Percentiles rank a stretch among this genome's conserved stretches.
These are phyloP conservation scores for Nycteola revayana DNA, from an alignment of 2,888 invertebrate species.

Conservation along the genomic window DNA sequence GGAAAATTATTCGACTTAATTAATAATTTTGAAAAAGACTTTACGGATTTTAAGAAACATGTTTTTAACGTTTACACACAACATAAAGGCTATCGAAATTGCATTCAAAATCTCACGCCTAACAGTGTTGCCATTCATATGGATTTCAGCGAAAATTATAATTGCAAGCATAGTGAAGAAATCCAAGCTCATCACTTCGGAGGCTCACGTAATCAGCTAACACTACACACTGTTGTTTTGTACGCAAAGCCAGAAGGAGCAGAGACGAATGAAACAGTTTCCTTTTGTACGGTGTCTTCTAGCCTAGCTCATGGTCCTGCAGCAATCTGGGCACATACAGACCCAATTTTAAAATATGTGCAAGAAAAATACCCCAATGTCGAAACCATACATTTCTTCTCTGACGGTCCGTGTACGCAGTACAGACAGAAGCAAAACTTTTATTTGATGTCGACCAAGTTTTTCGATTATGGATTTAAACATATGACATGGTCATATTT, in stretches of 20 bases:
- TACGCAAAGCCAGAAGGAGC: constrained; percentile 24
- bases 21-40: too few species aligned
- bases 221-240: constrained; percentile 47
- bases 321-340: constrained; percentile 52
- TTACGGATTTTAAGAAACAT: constrained; percentile 16
- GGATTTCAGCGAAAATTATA: too few species aligned
- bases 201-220: constrained; percentile 40
- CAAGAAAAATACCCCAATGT: constrained; percentile 12
- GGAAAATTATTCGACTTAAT: too few species aligned
- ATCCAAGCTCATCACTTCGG: constrained; percentile 49
- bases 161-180: constrained; percentile 24
- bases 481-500: constrained; percentile 14
- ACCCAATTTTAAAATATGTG: constrained; percentile 29
- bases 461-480: constrained; percentile 17
- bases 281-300: constrained; percentile 40
- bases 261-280: constrained; percentile 9
- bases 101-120: too few species aligned
- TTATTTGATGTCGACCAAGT: constrained; percentile 30
- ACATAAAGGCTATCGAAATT: constrained; percentile 11
- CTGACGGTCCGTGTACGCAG: too few species aligned
- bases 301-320: constrained; percentile 42
- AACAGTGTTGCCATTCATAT: constrained; percentile 13
- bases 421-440: constrained; percentile 40
- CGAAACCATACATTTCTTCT: constrained; percentile 38
- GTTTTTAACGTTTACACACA: constrained; percentile 20